Evolutionary conservation across 2,888 invertebrate genomes (phyloP).

Genomic region (Panzeria rudis): DNA sequence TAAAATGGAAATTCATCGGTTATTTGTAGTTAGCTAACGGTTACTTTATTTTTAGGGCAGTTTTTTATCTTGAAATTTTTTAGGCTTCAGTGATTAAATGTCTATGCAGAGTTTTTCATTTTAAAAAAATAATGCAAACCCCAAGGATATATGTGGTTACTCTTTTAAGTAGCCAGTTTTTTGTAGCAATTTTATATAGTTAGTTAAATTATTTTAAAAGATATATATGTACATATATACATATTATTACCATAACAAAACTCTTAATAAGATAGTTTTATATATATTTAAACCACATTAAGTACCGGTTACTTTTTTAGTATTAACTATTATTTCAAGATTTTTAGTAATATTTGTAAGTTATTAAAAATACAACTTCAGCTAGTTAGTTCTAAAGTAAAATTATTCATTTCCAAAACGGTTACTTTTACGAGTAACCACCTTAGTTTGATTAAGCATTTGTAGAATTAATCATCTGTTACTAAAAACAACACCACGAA

Average conservation of each 20-base stretch:
- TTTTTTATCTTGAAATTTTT: not conserved
- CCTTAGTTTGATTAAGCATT: constrained; percentile 11
- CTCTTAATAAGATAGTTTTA: not conserved
- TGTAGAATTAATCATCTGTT: constrained; percentile 57
- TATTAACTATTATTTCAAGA: too few relatives aligned
- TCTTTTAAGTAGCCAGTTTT: not conserved
- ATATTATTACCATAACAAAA: not conserved
- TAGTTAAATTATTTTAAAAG: not conserved
- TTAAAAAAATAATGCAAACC: not conserved
- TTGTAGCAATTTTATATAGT: not conserved
- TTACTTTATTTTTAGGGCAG: not conserved
- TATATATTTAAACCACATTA: not conserved
- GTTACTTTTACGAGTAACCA: constrained; percentile 49
- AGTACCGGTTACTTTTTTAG: not conserved
- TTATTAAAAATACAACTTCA: not conserved
- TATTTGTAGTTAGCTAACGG: not conserved
- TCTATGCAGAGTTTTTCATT: not conserved
- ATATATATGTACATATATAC: too few relatives aligned
- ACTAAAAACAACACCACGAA: constrained; percentile 57
- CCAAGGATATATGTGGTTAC: not conserved
- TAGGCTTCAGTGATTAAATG: not conserved
- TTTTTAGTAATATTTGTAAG: not conserved
- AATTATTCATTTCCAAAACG: not conserved
- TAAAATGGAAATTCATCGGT: not conserved
- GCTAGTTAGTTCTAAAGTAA: not conserved